Percentiles rank a stretch among this genome's conserved stretches.
Evolutionary conservation across 64 coral and sea anemone genomes (phyloP).

Genomic region (Actinia equina): DNA sequence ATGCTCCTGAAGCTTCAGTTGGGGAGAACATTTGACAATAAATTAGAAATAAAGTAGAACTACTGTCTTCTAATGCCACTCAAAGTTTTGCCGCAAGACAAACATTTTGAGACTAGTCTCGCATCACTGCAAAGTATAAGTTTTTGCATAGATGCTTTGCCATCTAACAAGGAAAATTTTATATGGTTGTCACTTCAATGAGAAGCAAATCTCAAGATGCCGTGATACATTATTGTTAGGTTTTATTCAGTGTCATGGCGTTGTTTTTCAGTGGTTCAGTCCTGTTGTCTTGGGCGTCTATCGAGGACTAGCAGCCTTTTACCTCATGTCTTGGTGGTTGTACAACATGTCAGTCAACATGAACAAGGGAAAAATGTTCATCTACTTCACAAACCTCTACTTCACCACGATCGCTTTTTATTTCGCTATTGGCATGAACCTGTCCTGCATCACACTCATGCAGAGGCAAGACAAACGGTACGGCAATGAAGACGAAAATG

Average conservation of each 20-base stretch:
- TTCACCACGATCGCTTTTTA: slow-evolving; percentile 34
- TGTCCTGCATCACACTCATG: slow-evolving; percentile 19
- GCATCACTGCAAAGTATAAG: too few species aligned
- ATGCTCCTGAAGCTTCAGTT: too few species aligned
- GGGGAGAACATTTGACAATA: too few species aligned
- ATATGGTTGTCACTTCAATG: too few species aligned
- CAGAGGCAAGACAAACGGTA: neutral
- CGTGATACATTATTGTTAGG: too few species aligned
- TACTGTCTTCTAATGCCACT: too few species aligned
- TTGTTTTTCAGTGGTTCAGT: neutral
- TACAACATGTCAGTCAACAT: slow-evolving; percentile 11
- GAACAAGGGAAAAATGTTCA: slow-evolving; percentile 15
- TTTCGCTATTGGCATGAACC: slow-evolving; percentile 25
- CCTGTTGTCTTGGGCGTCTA: neutral
- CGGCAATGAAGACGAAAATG: neutral
- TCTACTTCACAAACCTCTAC: slow-evolving; percentile 44
- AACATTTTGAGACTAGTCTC: too few species aligned
- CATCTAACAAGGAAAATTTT: too few species aligned
- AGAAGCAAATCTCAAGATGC: too few species aligned
- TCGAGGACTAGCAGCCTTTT: neutral
- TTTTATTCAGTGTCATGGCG: neutral
- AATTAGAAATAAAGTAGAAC: too few species aligned
- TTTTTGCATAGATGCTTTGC: too few species aligned
- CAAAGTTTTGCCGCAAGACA: too few species aligned
- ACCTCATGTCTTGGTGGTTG: slow-evolving; percentile 11